These are phyloP conservation scores for Parascotia fuliginaria DNA, from an alignment of 2,888 invertebrate species.

Conservation along the genomic window DNA sequence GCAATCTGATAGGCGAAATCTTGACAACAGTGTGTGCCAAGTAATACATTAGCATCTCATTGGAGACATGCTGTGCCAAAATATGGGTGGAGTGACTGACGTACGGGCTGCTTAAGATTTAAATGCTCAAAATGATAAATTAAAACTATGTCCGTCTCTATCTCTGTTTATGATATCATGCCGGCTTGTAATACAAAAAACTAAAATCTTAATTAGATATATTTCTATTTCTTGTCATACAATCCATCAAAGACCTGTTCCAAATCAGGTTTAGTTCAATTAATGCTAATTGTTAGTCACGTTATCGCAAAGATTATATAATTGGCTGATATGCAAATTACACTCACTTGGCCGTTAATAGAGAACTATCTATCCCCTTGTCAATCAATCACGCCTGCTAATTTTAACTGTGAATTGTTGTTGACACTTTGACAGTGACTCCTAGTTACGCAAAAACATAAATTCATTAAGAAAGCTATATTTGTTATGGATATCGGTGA, in stretches of 20 bases:
- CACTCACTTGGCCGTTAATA: conserved; percentile 29
- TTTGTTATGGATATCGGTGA: neutral
- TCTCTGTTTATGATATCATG: conserved; percentile 39
- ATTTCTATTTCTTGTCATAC: conserved; percentile 35
- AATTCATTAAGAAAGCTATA: neutral
- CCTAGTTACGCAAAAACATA: conserved; percentile 10
- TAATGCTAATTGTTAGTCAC: conserved; percentile 23
- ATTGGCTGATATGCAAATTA: conserved; percentile 42
- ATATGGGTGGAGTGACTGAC: conserved; percentile 55
- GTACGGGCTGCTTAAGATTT: conserved; percentile 49
- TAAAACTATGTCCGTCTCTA: conserved; percentile 40
- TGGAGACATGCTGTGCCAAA: conserved; percentile 69
- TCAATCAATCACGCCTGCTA: conserved; percentile 40
- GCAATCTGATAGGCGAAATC: conserved; percentile 69
- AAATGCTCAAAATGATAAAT: conserved; percentile 49
- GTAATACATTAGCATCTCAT: conserved; percentile 81
- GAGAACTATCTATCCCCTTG: conserved; percentile 34
- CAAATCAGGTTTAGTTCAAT: conserved; percentile 45
- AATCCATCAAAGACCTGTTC: conserved; percentile 51
- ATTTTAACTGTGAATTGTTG: conserved; percentile 23
- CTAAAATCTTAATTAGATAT: conserved; percentile 33
- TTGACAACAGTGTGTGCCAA: conserved; percentile 71
- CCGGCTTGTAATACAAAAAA: conserved; percentile 27
- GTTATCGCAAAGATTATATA: conserved; percentile 42
- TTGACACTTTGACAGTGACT: neutral